Evolutionary conservation across 2,888 invertebrate genomes (phyloP).

Genomic region (Apamea anceps): DNA sequence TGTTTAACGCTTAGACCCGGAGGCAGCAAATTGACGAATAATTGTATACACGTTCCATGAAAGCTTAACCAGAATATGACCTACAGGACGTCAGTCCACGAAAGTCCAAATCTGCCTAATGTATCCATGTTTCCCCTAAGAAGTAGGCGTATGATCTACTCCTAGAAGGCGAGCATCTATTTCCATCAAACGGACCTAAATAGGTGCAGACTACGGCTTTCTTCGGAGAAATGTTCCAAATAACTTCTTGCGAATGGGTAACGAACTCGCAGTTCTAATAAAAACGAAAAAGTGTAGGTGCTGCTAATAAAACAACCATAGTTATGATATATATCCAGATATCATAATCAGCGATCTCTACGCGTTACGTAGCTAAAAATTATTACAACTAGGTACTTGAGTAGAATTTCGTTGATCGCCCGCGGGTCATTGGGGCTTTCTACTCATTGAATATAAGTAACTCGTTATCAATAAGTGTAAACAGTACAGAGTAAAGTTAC

Average conservation of each 20-base stretch:
- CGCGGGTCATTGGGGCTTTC: background rate
- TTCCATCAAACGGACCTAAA: background rate
- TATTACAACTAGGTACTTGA: background rate
- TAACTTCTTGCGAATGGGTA: background rate
- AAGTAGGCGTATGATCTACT: background rate
- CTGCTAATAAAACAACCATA: background rate
- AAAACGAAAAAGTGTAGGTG: background rate
- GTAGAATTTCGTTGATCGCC: constrained; percentile 2
- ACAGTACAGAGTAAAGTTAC: background rate
- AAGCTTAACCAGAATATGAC: background rate
- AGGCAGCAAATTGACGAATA: background rate
- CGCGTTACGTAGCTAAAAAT: background rate
- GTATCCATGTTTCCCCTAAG: background rate
- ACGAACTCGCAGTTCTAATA: background rate
- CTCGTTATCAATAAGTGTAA: background rate
- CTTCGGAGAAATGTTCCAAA: background rate
- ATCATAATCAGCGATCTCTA: constrained; percentile 21
- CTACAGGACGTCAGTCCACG: background rate
- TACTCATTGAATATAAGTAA: constrained; percentile 14
- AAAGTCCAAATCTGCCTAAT: too few species aligned
- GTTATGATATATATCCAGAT: background rate
- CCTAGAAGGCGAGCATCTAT: background rate
- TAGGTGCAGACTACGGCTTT: background rate
- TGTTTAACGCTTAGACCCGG: background rate
- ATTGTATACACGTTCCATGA: background rate